A percentile compares a stretch with the other conserved stretches of the same genome.
Evolutionary conservation across 1,140 invertebrate genomes (phyloP).

Genomic region (Brachionus rotundiformis): DNA sequence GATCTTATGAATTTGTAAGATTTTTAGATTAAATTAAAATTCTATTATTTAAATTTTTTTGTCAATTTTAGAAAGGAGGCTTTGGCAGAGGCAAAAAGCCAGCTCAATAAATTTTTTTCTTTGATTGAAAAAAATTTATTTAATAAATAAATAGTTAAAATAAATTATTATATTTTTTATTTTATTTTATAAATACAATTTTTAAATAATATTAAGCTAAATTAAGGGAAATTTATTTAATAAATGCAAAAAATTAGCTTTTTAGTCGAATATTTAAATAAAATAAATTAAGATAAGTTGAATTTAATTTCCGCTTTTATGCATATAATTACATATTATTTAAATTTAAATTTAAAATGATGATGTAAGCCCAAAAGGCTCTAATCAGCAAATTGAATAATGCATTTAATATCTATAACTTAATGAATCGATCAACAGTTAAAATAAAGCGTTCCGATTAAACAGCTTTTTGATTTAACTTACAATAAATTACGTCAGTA

Average conservation of each 20-base stretch:
- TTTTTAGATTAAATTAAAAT: not conserved
- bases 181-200: too few relatives aligned
- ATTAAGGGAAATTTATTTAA: too few relatives aligned
- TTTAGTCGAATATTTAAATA: too few relatives aligned
- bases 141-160: conserved; percentile 44
- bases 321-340: not conserved
- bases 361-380: not conserved
- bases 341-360: not conserved
- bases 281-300: too few relatives aligned
- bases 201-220: too few relatives aligned
- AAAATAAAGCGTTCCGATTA: not conserved
- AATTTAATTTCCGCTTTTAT: not conserved
- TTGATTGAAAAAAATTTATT: conserved; percentile 45
- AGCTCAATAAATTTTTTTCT: conserved; percentile 44
- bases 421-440: not conserved
- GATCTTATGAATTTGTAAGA: conserved; percentile 49
- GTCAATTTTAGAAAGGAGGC: conserved; percentile 23
- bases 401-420: not conserved
- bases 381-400: not conserved
- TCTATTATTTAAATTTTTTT: not conserved
- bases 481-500: not conserved
- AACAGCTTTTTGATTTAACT: conserved; percentile 7
- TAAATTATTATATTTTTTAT: not conserved
- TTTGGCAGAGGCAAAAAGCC: conserved; percentile 50
- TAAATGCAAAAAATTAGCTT: too few relatives aligned